Percentiles rank a stretch among this genome's conserved stretches.
Conservation (phyloP, 2,113 vertebrate genomes). For the Leiothrix lutea region DNA sequence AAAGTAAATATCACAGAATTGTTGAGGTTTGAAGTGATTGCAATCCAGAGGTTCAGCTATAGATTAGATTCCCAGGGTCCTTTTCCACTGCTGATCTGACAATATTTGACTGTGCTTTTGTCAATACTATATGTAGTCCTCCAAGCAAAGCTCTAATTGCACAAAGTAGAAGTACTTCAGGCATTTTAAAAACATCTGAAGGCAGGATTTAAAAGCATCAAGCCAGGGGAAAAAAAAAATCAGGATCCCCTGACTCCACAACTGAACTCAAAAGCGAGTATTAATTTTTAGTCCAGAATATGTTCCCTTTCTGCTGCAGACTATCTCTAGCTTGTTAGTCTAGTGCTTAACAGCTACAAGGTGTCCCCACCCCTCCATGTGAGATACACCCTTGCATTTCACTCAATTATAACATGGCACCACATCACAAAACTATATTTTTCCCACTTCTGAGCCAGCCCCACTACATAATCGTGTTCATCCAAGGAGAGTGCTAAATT, state of each 20-base stretch:
- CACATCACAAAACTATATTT: neutral
- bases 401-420: neutral
- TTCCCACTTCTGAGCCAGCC: neutral
- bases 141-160: neutral
- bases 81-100: neutral
- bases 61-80: neutral
- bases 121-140: neutral
- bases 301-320: neutral
- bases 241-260: neutral
- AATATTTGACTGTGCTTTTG: neutral
- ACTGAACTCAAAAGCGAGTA: neutral
- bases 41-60: neutral
- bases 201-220: neutral
- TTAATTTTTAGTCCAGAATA: neutral
- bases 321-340: neutral
- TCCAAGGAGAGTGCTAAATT: neutral
- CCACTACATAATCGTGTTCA: accelerated
- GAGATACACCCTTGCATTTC: neutral
- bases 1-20: neutral
- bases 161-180: neutral
- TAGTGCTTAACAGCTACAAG: neutral
- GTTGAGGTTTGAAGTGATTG: neutral
- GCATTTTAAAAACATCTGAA: neutral
- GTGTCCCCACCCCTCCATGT: neutral
- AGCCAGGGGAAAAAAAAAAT: neutral